phyloP scores from a whole-genome alignment of 2,888 invertebrate genomes.

The Drosophila pseudotalamancana region DNA sequence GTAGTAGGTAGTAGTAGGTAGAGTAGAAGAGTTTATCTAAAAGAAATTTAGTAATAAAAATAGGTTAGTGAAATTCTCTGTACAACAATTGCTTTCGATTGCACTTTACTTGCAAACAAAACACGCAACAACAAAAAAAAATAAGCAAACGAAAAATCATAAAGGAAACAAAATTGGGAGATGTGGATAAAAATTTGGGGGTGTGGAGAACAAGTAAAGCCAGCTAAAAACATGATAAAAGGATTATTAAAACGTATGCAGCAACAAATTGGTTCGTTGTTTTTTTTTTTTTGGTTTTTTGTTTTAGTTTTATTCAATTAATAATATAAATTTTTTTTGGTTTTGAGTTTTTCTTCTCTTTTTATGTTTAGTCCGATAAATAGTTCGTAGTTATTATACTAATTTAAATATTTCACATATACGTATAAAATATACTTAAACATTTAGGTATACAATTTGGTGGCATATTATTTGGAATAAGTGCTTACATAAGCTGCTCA shows the following conservation, averaged over 20 bases:
- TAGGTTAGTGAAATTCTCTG: slow-evolving; percentile 82
- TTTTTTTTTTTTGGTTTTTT: slow-evolving; percentile 34
- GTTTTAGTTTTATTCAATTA: slow-evolving; percentile 56
- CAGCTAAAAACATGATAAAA: slow-evolving; percentile 34
- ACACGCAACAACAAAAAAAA: slow-evolving; percentile 22
- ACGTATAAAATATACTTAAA: slow-evolving; percentile 46
- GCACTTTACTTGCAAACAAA: slow-evolving; percentile 13
- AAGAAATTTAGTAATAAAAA: slow-evolving; percentile 84
- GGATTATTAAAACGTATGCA: slow-evolving; percentile 34
- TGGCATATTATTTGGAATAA: slow-evolving; percentile 73
- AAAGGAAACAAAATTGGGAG: slow-evolving; percentile 26
- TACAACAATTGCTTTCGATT: slow-evolving; percentile 42
- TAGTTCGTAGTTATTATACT: slow-evolving; percentile 11
- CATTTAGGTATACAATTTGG: slow-evolving; percentile 65
- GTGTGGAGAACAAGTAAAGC: slow-evolving; percentile 27
- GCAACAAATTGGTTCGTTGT: slow-evolving; percentile 39
- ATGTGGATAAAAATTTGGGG: slow-evolving; percentile 11
- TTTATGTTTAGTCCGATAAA: slow-evolving; percentile 15
- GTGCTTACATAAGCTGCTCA: slow-evolving; percentile 48
- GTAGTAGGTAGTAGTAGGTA: slow-evolving; percentile 69
- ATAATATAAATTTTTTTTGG: slow-evolving; percentile 48
- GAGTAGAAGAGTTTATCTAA: slow-evolving; percentile 80
- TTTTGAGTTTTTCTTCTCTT: slow-evolving; percentile 53
- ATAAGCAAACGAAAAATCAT: slow-evolving; percentile 18
- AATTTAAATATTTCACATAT: slow-evolving; percentile 56